Evolutionary conservation across 2,888 invertebrate genomes (phyloP).

Genomic region (Blastobasis lacticolella): DNA sequence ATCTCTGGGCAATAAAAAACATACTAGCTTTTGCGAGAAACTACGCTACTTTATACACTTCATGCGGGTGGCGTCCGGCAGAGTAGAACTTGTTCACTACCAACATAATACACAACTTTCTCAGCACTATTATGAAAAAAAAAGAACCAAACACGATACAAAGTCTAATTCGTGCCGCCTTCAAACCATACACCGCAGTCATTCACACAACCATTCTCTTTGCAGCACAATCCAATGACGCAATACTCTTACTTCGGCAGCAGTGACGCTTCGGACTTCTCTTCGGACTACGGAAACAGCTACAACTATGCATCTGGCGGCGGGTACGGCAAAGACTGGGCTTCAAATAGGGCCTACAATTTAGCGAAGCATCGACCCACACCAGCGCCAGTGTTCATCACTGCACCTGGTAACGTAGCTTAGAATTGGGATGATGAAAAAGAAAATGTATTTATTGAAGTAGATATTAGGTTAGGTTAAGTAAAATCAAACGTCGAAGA

Average conservation of each 20-base stretch:
- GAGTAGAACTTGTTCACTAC: too few relatives aligned
- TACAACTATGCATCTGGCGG: constrained; percentile 54
- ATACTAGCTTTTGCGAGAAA: too few relatives aligned
- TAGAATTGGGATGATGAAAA: constrained; percentile 13
- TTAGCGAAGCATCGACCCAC: constrained; percentile 50
- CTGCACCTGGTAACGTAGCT: constrained; percentile 51
- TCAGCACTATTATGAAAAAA: too few relatives aligned
- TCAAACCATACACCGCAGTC: not conserved
- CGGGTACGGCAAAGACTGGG: constrained; percentile 63
- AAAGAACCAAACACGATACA: too few relatives aligned
- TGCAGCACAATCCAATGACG: constrained; percentile 30
- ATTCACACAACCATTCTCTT: constrained; percentile 3
- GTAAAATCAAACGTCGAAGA: not conserved
- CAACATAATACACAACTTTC: too few relatives aligned
- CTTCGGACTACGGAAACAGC: constrained; percentile 50
- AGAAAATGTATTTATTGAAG: too few relatives aligned
- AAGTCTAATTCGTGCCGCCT: too few relatives aligned
- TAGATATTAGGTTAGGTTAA: not conserved
- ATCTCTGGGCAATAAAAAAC: too few relatives aligned
- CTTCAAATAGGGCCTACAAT: constrained; percentile 59
- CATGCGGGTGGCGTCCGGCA: too few relatives aligned
- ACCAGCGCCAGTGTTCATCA: constrained; percentile 47
- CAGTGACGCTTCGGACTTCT: constrained; percentile 52
- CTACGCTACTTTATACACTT: too few relatives aligned
- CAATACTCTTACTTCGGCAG: constrained; percentile 58